Evolutionary conservation across 2,113 vertebrate species (phyloP), one percentile per base, ranked within the genome.

Genomic region (Acanthisitta chloris): DNA sequence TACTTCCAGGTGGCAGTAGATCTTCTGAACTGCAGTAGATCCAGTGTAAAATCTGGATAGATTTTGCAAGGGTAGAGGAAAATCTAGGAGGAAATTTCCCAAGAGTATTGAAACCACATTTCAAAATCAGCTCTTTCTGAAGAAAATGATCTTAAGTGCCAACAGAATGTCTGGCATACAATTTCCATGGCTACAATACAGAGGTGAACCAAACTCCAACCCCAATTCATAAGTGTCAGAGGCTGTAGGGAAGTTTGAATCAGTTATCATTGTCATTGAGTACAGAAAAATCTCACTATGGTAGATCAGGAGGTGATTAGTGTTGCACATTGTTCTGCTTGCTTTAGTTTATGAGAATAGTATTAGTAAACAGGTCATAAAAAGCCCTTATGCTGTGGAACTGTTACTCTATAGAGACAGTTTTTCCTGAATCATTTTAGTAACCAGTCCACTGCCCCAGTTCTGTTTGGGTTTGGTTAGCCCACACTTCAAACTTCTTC

Each of bases 161-260:
- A 52, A 29, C 4, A 67, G 71, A 67, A 38, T 64, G 0, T 0
- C 10, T 62, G 45, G 17, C 0, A 0, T 62, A 38, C 14, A 21
- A 12, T 88, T 93, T 85, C 57, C 23, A 17, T 11, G 7, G 20
- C 61, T 78, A 43, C 38, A 88, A 61, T 55, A 73, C 20, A 45
- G n/a, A 62, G 23, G 16, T 65, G 55, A 78, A 78, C 61, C 17
- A 52, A 91, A n/a, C 18, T 25, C 12, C 54, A 29, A 48, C 24
- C 12, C 31, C 45, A 5, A 46, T 70, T 87, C 58, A 28, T 48
- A 70, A 67, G 57, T 19, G 48, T 70, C 59, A 33, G 43, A 80
- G 33, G 15, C 24, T 49, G 18, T 54, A 69, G 54, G 26, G 14
- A 65, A 73, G 31, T 89, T 86, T 59, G 11, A 61, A 14, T 81